A percentile compares a stretch with the other conserved stretches of the same genome.
Evolutionary conservation across 1,140 invertebrate species (phyloP).

Genomic region (Samia ricini): DNA sequence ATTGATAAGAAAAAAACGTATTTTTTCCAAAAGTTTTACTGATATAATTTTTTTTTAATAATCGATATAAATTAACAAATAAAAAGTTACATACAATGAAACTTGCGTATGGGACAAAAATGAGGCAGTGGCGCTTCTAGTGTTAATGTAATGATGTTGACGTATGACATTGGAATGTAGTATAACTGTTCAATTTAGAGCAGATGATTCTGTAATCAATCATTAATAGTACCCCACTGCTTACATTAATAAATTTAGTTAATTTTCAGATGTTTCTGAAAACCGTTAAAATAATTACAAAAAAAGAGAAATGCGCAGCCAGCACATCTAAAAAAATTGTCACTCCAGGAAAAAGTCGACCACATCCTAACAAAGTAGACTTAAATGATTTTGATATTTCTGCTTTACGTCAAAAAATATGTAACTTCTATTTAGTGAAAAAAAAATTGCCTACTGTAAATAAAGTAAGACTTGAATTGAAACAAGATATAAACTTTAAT

Average conservation of each 20-base stretch:
- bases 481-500: constrained; percentile 8
- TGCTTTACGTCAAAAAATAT: constrained; percentile 27
- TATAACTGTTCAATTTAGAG: background rate
- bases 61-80: no score
- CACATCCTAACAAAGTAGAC: constrained; percentile 20
- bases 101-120: no score
- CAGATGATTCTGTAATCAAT: background rate
- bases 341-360: constrained; percentile 22
- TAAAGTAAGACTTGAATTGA: constrained; percentile 4
- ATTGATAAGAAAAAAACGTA: no score
- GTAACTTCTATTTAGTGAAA: constrained; percentile 18
- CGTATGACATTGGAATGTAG: background rate
- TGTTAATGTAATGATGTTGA: background rate
- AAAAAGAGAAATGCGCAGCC: constrained; percentile 27
- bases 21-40: no score
- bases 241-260: no score
- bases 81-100: no score
- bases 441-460: constrained; percentile 5
- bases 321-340: constrained; percentile 22
- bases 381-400: constrained; percentile 27
- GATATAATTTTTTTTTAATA: no score
- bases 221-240: no score
- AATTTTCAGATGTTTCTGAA: background rate
- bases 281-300: constrained; percentile 5
- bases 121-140: no score